Conservation (phyloP, 2,888 invertebrate species). For the Pyrocoelia pectoralis region DNA sequence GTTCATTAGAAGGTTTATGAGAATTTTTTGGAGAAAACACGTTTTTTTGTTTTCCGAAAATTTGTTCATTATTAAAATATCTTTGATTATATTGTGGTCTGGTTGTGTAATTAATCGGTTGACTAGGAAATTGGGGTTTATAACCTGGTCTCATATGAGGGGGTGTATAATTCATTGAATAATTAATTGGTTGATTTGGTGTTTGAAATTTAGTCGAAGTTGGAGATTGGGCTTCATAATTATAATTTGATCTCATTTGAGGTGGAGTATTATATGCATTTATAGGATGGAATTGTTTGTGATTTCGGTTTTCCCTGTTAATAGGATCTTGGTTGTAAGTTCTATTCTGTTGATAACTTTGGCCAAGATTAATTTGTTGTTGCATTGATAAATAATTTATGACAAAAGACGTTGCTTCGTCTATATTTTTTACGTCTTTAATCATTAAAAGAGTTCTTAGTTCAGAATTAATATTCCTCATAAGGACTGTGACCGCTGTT, state of each 20-base stretch:
- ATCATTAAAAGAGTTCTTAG: too few species aligned
- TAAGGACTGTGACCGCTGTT: not conserved
- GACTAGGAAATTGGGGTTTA: too few species aligned
- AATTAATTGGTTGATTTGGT: too few species aligned
- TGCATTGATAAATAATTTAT: too few species aligned
- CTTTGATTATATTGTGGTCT: not conserved
- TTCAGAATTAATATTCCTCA: not conserved
- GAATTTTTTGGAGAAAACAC: slow-evolving; percentile 1
- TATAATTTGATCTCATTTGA: not conserved
- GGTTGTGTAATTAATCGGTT: not conserved
- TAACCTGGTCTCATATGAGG: too few species aligned
- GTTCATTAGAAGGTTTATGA: not conserved
- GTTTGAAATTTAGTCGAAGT: not conserved
- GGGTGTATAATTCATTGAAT: too few species aligned
- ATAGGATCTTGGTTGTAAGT: not conserved
- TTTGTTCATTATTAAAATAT: too few species aligned
- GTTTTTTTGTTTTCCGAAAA: not conserved
- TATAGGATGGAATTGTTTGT: not conserved
- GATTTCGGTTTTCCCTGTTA: not conserved
- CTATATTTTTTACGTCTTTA: too few species aligned
- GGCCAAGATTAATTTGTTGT: not conserved
- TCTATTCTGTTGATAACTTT: not conserved
- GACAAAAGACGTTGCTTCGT: too few species aligned
- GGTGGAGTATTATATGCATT: not conserved
- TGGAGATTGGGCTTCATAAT: not conserved